Evolutionary conservation across 37 sponge, comb jelly and placozoan genomes (phyloP).

Genomic region (Crambe crambe): DNA sequence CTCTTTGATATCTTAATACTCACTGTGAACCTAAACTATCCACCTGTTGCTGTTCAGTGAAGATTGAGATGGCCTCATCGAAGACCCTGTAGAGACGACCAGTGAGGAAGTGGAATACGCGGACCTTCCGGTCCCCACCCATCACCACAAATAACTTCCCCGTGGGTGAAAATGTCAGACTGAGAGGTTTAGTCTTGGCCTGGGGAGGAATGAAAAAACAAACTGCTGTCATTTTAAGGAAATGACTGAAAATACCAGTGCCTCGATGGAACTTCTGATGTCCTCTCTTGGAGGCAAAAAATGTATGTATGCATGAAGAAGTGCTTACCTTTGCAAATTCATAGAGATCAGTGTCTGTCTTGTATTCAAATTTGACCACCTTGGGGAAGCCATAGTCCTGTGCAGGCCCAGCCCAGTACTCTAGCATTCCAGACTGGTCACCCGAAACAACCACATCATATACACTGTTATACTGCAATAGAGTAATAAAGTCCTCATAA

Average conservation of each 20-base stretch:
- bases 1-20: too few relatives aligned
- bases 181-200: conserved; percentile 60
- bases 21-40: too few relatives aligned
- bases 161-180: conserved; percentile 77
- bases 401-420: conserved; percentile 91
- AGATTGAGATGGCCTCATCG: conserved; percentile 80
- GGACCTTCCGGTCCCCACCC: conserved; percentile 83
- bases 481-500: too few relatives aligned
- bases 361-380: conserved; percentile 78
- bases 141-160: conserved; percentile 88
- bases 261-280: too few relatives aligned
- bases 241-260: too few relatives aligned
- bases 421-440: conserved; percentile 88
- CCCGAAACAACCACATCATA: conserved; percentile 87
- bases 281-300: too few relatives aligned
- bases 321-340: conserved; percentile 80
- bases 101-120: conserved; percentile 87
- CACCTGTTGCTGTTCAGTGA: conserved; percentile 81
- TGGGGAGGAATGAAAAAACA: too few relatives aligned
- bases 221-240: not conserved
- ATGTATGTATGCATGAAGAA: too few relatives aligned
- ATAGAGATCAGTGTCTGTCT: conserved; percentile 96
- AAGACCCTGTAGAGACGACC: conserved; percentile 85
- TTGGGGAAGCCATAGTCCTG: conserved; percentile 68
- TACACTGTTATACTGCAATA: conserved; percentile 62